Percentiles rank a stretch among this genome's conserved stretches.
These are phyloP conservation scores for Tetramorium simillimum DNA, from an alignment of 1,140 invertebrate genomes.

Conservation along the genomic window DNA sequence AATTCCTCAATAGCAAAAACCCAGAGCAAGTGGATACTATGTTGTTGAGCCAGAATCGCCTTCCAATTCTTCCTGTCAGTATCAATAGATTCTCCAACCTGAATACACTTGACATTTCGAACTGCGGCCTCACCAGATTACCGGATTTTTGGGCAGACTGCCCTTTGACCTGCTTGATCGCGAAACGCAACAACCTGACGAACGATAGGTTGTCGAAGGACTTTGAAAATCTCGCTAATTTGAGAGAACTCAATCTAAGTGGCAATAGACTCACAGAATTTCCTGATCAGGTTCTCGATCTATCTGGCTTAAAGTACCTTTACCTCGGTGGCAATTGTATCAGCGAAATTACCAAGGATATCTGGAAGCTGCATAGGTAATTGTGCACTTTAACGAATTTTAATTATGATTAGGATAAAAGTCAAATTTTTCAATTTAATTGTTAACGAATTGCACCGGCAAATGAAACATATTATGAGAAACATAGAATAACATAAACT, in stretches of 20 bases:
- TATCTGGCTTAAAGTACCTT: slow-evolving; percentile 91
- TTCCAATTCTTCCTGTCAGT: slow-evolving; percentile 85
- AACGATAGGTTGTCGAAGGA: slow-evolving; percentile 95
- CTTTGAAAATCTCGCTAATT: slow-evolving; percentile 87
- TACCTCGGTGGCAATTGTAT: slow-evolving; percentile 96
- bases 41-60: slow-evolving; percentile 90
- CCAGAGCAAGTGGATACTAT: slow-evolving; percentile 89
- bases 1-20: slow-evolving; percentile 87
- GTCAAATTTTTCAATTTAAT: neutral
- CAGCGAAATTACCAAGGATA: slow-evolving; percentile 91
- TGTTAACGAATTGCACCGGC: neutral
- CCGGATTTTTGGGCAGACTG: slow-evolving; percentile 91
- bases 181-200: slow-evolving; percentile 94
- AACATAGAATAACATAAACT: neutral
- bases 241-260: slow-evolving; percentile 96
- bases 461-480: neutral
- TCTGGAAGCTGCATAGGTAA: slow-evolving; percentile 92
- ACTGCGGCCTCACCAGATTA: slow-evolving; percentile 92
- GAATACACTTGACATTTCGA: slow-evolving; percentile 93
- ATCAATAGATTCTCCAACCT: slow-evolving; percentile 89
- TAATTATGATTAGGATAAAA: neutral
- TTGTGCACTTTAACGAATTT: neutral
- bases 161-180: slow-evolving; percentile 91
- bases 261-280: slow-evolving; percentile 95
- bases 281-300: slow-evolving; percentile 94